Base-by-base conservation (phyloP, 2,113 vertebrate species). In the Lethenteron camtschaticum region DNA sequence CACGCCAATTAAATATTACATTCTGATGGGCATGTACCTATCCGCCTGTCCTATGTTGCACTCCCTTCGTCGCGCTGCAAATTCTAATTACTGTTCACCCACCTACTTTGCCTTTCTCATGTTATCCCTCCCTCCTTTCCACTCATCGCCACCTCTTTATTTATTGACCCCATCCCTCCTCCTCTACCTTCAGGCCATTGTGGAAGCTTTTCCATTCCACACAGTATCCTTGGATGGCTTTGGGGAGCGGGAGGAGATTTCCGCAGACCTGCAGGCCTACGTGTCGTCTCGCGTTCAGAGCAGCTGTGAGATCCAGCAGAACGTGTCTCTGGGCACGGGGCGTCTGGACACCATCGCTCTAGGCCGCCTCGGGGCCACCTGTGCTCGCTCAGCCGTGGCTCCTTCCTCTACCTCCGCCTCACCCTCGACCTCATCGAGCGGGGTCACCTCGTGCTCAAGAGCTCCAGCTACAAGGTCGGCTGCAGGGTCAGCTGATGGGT, bases 391-490 rank as follows among this genome's bases (percentile, higher is more conserved):
- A 99, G 94, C 80, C 85, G 88, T 68, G 94, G 94, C 68, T 99
- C 94, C 69, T 96, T 90, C 56, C 85, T 99, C 74, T 99, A 99
- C 79, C 81, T 99, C 75, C 96, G 95, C 73, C 83, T 96, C 75
- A 96, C 90, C 14, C 76, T 99, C 74, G 94, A 99, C 79, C 88
- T 96, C 74, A 90, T 99, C 68, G 88, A 99, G 72, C 85, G 81
- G 73, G 94, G 90, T 71, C 90, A 95, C 76, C 76, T 99, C 69
- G 94, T 96, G 71, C 94, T 96, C 75, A 96, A 99, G 80, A 96
- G 94, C 6, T 82, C 90, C 71, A 91, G 92, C 81, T 96, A 95
- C 81, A 96, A 99, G 78, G 63, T 66, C n/a, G 24, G 41, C 6
- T 41, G 41, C 41, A 41, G 41, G 41, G 41, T 41, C 41, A 41